Evolutionary conservation across 1,140 invertebrate genomes (phyloP), one percentile per base, ranked within the genome.

Genomic region (Pomacea maculata): DNA sequence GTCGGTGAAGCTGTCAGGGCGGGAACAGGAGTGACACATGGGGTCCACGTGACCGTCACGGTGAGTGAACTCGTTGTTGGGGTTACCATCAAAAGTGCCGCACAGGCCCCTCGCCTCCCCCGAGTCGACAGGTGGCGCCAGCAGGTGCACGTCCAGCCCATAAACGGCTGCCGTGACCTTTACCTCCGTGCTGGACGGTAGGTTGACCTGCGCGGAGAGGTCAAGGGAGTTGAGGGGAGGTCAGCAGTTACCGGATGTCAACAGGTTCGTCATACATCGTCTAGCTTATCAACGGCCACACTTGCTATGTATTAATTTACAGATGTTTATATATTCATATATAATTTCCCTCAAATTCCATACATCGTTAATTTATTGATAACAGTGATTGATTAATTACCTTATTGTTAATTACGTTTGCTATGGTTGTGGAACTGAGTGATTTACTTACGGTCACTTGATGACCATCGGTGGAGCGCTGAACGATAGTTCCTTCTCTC

Each of bases 1-100:
- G 52, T 82, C 81, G 14, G 68, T 71, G 57, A 82, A 82, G 14
- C 68, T 19, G 9, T 75, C 65, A 63, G 81, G 81, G 19, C 34
- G 34, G 34, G 79, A 54, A 63, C 78, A 80, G 3, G 3, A 3
- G 14, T 63, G 65, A 12, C 25, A 29, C 17, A 17, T 19, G 63
- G 8, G 75, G 8, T 64, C 19, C 12, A 29, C 45, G n/a, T 45
- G 19, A 17, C 77, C 77, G 73, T 82, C 77, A 5, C 68, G 71
- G 11, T 78, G 70, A 0, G 81, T 82, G 77, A 82, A 82, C 17
- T 82, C 81, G 73, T 77, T 77, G 75, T 29, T 52, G 9, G 19
- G 21, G 25, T 57, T 75, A 6, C 72, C 72, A 64, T 82, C 81
- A 67, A 67, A 79, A 29, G 81, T 82, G n/a, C 81, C 81, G 72